Evolutionary conservation across 2,888 invertebrate species (phyloP), one percentile per base, ranked within the genome.

Genomic region (Sphaerophoria taeniata): DNA sequence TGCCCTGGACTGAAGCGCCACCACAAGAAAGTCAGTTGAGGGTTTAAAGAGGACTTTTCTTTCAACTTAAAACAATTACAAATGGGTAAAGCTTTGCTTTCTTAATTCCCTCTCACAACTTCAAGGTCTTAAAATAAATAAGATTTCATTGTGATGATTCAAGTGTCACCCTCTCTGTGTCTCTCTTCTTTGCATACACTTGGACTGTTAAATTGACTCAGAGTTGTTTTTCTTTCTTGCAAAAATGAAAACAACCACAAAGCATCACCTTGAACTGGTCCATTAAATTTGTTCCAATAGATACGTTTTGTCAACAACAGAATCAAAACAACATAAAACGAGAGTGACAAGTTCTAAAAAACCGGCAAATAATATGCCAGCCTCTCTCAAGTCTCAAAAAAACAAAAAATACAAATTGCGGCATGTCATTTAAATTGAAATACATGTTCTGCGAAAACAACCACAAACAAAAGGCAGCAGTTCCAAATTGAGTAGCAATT

Each of bases 251-350:
- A 51, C 4, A 1, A 51, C 36, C 0, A 4, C 14, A 36, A 56
- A 58, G 14, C 39, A 3, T 67, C 47, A 39, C 77, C 82, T 82
- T 82, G 77, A 82, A 82, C 77, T 77, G 49, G 31, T 24, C 24
- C 24, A 24, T 24, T 24, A 24, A 24, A 24, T 24, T 24, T 24
- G 24, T 24, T 24, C 24, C 24, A 24, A 24, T 24, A 24, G 24
- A 24, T 24, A 24, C 24, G 24, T 24, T 24, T 24, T 24, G 24
- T 24, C 24, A 5, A 53, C 0, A 53, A 14, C 34, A 14, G 34
- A 34, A 16, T 55, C 16, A 58, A 51, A 61, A 70, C 53, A 60
- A 53, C 51, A 51, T 39, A 60, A 51, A 45, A 12, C 24, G 47
- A 6, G n/a, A 39, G 11, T 24, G 34, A 53, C 75, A 60, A 14